Base-by-base conservation (phyloP, 2,888 invertebrate species). In the Branchellion lobata region DNA sequence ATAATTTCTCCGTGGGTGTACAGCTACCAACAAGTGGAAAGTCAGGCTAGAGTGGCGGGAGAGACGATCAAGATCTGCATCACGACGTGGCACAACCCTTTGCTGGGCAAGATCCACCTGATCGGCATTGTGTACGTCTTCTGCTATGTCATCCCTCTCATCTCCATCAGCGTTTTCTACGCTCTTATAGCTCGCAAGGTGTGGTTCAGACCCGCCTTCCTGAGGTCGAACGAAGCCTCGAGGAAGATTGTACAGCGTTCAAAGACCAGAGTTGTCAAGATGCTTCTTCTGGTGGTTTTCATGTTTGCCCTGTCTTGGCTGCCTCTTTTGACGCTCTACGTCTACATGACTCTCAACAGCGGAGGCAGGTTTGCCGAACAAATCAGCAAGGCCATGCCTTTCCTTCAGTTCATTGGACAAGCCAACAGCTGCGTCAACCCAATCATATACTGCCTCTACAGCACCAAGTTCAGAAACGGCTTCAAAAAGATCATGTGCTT, bases 381-480 rank as follows among this genome's bases (percentile, higher is more conserved):
- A 24, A 78, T 76, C 36, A 92, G 93, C 1, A 93, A 93, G 27
- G 96, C 96, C 1, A 90, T 96, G 76, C 95, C 94, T 3, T 77
- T 61, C 77, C 21, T 77, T 18, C 95, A 94, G 87, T 94, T 94
- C 94, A 89, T 96, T 72, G 96, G 96, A 1, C 92, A 94, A 0
- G 94, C 95, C 27, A 96, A 96, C 88, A 94, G 94, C 29, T 95
- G 95, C 90, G 95, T 96, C 85, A 96, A 96, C 88, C 96, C 96
- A 0, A 92, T 96, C 82, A 90, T 96, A 80, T 95, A 96, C 87
- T 94, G 95, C 1, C 95, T 95, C 89, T 95, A 96, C 89, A 96
- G 96, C 88, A 94, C 94, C 87, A 95, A 96, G 87, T 96, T 93
- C 88, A 90, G 95, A 21, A 91, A 92, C 81, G 95, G 95, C 2